A percentile compares a stretch with the other conserved stretches of the same genome.
Conservation (phyloP, 2,113 vertebrate genomes). For the Etheostoma spectabile region DNA sequence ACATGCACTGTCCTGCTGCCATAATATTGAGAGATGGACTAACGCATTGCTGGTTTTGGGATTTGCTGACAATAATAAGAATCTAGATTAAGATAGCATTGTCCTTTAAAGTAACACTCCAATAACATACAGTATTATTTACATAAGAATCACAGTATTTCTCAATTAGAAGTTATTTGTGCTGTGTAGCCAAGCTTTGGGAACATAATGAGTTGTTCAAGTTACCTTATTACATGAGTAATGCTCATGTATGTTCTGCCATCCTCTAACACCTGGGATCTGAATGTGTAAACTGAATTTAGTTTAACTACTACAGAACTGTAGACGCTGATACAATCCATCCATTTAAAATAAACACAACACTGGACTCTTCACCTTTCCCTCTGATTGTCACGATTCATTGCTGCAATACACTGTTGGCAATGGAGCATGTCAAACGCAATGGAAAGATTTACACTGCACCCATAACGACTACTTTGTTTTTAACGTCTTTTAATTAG, state of each 20-base stretch:
- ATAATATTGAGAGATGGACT: no score
- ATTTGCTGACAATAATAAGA: neutral
- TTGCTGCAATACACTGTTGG: neutral
- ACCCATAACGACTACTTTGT: neutral
- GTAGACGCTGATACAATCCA: no score
- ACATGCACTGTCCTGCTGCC: no score
- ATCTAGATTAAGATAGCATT: neutral
- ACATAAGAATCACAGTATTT: neutral
- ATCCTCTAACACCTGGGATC: neutral
- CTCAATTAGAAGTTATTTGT: neutral
- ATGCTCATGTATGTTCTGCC: neutral
- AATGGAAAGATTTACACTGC: neutral
- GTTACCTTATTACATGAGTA: no score
- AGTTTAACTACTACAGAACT: no score
- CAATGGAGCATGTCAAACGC: neutral
- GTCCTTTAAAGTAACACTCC: no score
- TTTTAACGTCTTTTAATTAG: neutral
- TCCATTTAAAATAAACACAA: neutral
- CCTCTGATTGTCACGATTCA: neutral
- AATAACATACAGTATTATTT: no score
- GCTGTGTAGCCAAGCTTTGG: neutral
- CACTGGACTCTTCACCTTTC: neutral
- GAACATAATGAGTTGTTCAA: no score
- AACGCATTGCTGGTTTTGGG: neutral
- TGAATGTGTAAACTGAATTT: no score